phyloP scores from a whole-genome alignment of 1,140 invertebrate genomes.

The Aleiodes sp. region DNA sequence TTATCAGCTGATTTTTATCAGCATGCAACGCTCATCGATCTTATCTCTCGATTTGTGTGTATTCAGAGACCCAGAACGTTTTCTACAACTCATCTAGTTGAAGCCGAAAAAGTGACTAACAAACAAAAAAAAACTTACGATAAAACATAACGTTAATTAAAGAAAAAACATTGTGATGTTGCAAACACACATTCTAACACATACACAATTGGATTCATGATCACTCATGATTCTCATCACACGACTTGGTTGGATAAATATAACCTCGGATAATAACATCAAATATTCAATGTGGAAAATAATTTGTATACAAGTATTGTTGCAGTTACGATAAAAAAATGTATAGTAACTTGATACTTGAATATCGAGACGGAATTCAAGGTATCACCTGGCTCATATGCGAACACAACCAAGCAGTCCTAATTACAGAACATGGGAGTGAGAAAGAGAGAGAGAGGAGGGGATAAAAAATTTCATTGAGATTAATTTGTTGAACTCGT shows the following conservation, averaged over 20 bases:
- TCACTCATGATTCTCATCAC: constrained; percentile 1
- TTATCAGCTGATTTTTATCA: constrained; percentile 9
- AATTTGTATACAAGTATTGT: constrained; percentile 7
- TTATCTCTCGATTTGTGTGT: constrained; percentile 1
- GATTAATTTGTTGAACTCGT: not conserved
- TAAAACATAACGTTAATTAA: too few species aligned
- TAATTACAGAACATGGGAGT: too few species aligned
- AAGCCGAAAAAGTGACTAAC: not conserved
- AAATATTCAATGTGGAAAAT: not conserved
- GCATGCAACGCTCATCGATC: not conserved
- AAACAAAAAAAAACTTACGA: not conserved
- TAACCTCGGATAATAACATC: not conserved
- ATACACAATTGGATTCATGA: not conserved
- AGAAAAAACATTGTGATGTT: too few species aligned
- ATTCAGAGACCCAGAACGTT: not conserved
- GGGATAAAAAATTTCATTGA: not conserved
- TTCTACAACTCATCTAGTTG: not conserved
- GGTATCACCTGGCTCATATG: not conserved
- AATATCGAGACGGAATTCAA: constrained; percentile 4
- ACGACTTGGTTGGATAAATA: not conserved
- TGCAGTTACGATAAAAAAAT: not conserved
- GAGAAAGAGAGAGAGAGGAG: too few species aligned
- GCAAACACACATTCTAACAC: not conserved
- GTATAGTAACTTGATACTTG: not conserved
- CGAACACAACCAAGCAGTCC: not conserved